Evolutionary conservation across 2,797 vertebrate genomes (phyloP).

Genomic region (Galagoides demidoff): DNA sequence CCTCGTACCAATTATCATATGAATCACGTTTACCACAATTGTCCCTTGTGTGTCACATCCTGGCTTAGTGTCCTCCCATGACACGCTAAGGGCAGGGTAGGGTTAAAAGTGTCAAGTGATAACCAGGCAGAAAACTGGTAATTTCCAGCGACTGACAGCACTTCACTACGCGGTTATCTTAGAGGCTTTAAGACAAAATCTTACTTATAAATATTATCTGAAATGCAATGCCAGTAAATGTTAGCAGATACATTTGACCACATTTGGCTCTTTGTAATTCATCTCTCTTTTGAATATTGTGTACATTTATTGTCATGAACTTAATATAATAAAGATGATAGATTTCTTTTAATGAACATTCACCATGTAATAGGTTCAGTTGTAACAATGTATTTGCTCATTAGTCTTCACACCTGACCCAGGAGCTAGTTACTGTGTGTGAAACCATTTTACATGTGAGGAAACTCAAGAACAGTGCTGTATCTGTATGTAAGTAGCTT

Average conservation of each 20-base stretch:
- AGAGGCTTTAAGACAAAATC: not conserved
- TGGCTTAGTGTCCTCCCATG: not conserved
- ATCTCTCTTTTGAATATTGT: not conserved
- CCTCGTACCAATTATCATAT: not conserved
- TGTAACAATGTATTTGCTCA: not conserved
- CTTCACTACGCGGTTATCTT: not conserved
- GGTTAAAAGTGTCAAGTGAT: constrained; percentile 8
- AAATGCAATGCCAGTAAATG: not conserved
- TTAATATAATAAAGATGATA: not conserved
- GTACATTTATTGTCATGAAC: not conserved
- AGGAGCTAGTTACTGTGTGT: not conserved
- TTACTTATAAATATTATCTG: not conserved
- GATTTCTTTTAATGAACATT: constrained; percentile 12
- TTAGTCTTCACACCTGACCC: not conserved
- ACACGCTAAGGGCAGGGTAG: not conserved
- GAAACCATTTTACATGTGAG: not conserved
- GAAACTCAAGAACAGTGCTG: not conserved
- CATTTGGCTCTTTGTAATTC: not conserved
- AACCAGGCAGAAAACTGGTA: not conserved
- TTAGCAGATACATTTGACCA: not conserved
- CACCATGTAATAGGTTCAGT: not conserved
- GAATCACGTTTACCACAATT: constrained; percentile 11
- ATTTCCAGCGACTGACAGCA: not conserved
- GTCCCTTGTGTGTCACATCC: not conserved
- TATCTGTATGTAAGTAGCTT: not conserved